Conservation (phyloP, 2,888 invertebrate genomes). For the Lypha dubia region DNA sequence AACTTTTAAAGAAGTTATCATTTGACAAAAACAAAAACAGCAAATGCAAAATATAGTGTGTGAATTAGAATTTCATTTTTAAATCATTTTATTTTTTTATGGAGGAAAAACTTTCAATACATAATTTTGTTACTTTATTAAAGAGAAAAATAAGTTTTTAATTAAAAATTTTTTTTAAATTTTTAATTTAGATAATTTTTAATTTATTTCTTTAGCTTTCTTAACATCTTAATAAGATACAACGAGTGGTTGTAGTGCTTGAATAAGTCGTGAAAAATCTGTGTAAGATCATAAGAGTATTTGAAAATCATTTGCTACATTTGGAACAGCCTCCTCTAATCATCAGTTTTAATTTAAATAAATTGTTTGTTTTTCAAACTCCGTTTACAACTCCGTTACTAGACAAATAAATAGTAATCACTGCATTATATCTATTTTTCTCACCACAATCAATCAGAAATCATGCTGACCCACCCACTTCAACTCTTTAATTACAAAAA, state of each 20-base stretch:
- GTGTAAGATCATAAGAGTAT: not conserved
- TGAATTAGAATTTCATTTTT: slow-evolving; percentile 21
- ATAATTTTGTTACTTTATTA: not conserved
- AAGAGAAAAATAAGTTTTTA: not conserved
- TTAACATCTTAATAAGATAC: not conserved
- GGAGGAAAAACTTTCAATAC: not conserved
- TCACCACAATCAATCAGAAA: slow-evolving; percentile 36
- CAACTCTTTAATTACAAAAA: not conserved
- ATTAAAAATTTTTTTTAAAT: not conserved
- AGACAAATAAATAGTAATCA: not conserved
- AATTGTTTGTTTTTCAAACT: not conserved
- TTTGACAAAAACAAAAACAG: not conserved
- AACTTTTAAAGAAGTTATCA: slow-evolving; percentile 8
- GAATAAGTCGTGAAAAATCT: not conserved
- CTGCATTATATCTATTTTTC: slow-evolving; percentile 6
- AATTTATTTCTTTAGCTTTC: not conserved
- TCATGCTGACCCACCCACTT: slow-evolving; percentile 38
- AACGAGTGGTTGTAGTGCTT: too few relatives aligned
- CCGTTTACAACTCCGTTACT: not conserved
- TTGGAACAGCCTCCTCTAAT: not conserved
- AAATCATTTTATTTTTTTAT: too few relatives aligned
- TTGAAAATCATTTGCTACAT: not conserved
- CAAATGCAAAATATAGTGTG: slow-evolving; percentile 14
- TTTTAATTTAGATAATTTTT: not conserved
- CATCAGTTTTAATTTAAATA: not conserved